Evolutionary conservation across 2,888 invertebrate genomes (phyloP), one percentile per base, ranked within the genome.

Genomic region (Julus scandinavius): DNA sequence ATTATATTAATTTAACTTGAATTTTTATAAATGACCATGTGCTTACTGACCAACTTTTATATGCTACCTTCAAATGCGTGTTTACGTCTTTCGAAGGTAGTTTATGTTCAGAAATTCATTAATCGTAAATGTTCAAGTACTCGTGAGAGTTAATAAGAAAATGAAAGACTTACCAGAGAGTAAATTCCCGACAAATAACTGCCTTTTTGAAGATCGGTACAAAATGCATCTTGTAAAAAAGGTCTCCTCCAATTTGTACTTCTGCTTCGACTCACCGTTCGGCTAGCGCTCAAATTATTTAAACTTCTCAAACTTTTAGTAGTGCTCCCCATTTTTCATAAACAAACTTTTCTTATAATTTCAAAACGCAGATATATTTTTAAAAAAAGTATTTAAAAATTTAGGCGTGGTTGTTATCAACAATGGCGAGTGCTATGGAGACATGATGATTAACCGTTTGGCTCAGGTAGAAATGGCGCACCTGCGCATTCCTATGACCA

Each of bases 131-230:
- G n/a, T n/a, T n/a, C n/a, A n/a, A n/a, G n/a, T n/a, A n/a, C n/a
- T n/a, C n/a, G n/a, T n/a, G n/a, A n/a, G n/a, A n/a, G n/a, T n/a
- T n/a, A n/a, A n/a, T n/a, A n/a, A n/a, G n/a, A n/a, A 54, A 15
- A 54, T 11, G 13, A 13, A 54, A 86, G 83, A 93, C 94, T 93
- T 93, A 98, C 97, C 91, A 97, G 92, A 86, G 97, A 95, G 92
- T 96, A 95, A 90, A 96, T 94, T 7, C 95, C 96, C 38, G 96
- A 95, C 7, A 97, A 92, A 90, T 97, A 93, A 0, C 97, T 95
- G 29, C 96, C 96, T 91, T 96, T 94, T 91, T 98, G 98, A 84
- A 98, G 95, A 91, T 97, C 97, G 89, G 97, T 93, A 89, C 97
- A 94, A 90, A 95, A 94, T 9, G 97, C 96, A 93, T 96, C 95